Evolutionary conservation across 1,140 invertebrate genomes (phyloP).

Genomic region (Myzus persicae): DNA sequence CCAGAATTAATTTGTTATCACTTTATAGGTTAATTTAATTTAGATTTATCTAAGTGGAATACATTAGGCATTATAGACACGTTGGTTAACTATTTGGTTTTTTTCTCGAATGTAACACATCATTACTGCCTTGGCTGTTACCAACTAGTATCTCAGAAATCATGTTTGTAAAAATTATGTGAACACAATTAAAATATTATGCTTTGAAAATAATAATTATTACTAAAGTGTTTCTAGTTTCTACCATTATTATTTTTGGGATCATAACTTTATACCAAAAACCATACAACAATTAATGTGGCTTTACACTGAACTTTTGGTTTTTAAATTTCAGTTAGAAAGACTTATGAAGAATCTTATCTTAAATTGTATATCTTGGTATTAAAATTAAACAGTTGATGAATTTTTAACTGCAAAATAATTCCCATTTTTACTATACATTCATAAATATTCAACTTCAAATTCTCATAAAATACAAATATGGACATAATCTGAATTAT

Average conservation of each 20-base stretch:
- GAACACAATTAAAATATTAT: no score
- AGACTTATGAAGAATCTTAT: no score
- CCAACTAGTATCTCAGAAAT: not conserved
- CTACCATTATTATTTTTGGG: not conserved
- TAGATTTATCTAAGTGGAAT: not conserved
- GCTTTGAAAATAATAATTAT: not conserved
- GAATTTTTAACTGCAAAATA: no score
- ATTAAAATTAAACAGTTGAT: no score
- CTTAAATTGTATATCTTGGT: no score
- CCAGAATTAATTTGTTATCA: not conserved
- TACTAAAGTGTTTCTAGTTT: not conserved
- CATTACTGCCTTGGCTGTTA: no score
- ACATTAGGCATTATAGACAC: not conserved
- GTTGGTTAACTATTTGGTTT: not conserved
- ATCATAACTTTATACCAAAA: no score
- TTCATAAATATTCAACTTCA: not conserved
- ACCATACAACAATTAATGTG: no score
- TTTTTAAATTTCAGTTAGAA: no score
- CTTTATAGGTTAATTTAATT: not conserved
- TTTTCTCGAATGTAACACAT: not conserved
- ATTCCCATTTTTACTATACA: no score
- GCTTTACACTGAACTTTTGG: no score
- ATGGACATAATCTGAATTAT: not conserved
- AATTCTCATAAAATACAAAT: not conserved
- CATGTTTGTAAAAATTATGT: not conserved